These are phyloP conservation scores for Orchesella cincta DNA, from an alignment of 1,140 invertebrate species.

Conservation along the genomic window DNA sequence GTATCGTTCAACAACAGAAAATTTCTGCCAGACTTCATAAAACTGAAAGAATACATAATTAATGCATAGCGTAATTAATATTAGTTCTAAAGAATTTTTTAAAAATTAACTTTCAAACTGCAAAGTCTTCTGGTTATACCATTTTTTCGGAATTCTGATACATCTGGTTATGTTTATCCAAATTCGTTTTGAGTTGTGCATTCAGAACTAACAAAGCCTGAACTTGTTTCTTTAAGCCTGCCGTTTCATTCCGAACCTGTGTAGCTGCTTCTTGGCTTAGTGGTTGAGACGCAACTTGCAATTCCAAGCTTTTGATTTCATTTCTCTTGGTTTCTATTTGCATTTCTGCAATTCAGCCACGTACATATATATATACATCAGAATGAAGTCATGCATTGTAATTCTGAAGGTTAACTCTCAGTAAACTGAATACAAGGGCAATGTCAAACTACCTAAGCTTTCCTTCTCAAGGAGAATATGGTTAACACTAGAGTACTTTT, in stretches of 20 bases:
- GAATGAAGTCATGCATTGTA: not conserved
- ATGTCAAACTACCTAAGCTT: not conserved
- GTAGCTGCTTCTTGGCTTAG: not conserved
- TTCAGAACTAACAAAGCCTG: too few relatives aligned
- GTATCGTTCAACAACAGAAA: not conserved
- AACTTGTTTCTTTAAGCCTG: not conserved
- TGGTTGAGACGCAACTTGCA: not conserved
- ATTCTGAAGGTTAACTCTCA: not conserved
- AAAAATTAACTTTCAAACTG: too few relatives aligned
- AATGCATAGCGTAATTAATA: too few relatives aligned
- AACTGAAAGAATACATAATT: too few relatives aligned
- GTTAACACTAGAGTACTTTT: not conserved
- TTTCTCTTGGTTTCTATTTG: not conserved
- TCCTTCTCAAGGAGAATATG: not conserved
- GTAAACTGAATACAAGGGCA: not conserved
- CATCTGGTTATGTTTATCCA: too few relatives aligned
- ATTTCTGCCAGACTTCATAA: not conserved
- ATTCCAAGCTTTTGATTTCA: not conserved
- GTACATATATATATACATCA: not conserved
- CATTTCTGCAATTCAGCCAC: not conserved
- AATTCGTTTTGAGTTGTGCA: too few relatives aligned
- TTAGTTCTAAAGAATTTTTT: too few relatives aligned
- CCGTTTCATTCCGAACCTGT: not conserved
- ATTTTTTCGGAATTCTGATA: too few relatives aligned
- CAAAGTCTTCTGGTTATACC: too few relatives aligned